Evolutionary conservation across 2,797 vertebrate species (phyloP), one percentile per base, ranked within the genome.

Genomic region (Alauda arvensis): DNA sequence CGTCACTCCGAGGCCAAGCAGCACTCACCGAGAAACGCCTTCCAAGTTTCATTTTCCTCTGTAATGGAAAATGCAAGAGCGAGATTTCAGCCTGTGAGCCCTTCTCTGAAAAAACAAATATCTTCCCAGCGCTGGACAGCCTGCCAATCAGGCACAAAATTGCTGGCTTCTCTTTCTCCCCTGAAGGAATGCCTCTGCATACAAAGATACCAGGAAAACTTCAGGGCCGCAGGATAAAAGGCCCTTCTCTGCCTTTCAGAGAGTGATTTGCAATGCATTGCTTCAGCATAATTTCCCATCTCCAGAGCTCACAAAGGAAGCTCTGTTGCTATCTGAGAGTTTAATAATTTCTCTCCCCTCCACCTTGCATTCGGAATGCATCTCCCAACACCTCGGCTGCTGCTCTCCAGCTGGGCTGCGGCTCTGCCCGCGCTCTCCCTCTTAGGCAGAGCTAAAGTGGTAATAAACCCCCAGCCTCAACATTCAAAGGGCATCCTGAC

Each of bases 91-190:
- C 77, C 94, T 80, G 87, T 62, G 93, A 96, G 95, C 85, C 77
- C 84, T 95, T 94, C 87, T 92, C 72, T 92, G 95, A 94, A 87
- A 94, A 96, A 95, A 95, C 96, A 96, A 95, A 95, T 94, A 95
- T 97, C 95, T 96, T 94, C 87, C 95, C 96, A 94, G 95, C 74
- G 77, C 94, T 82, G 95, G 96, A 97, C 95, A 96, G 95, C 90
- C 96, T 97, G 95, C 96, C 96, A 96, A 96, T 96, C 96, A 96
- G 96, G 89, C 93, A 93, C 85, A 29, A 96, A 97, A 96, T 96
- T 95, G 95, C 95, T 80, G 87, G 93, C 92, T 96, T 94, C 94
- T 95, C 93, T 94, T 77, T 88, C 94, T 94, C 94, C 94, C 96
- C 95, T 80, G 88, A 93, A 97, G 95, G 92, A 93, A 95, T 89